phyloP scores from a whole-genome alignment of 2,113 vertebrate species.

The Amphiprion ocellaris region DNA sequence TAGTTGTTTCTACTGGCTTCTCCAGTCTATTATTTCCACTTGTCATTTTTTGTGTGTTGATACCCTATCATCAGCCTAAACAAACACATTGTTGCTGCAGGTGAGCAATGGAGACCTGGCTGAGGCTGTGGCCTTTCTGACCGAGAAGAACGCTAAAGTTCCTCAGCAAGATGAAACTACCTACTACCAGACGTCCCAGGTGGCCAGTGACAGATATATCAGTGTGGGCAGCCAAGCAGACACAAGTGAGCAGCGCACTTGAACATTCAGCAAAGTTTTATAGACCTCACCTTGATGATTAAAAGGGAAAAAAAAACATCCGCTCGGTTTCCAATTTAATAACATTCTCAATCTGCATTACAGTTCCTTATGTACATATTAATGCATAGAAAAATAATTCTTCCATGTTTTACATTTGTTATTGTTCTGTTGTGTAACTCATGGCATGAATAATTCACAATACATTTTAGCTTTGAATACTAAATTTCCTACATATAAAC shows the following conservation, averaged over 20 bases:
- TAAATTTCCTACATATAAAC: no score
- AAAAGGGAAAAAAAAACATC: background rate
- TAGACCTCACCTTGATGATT: background rate
- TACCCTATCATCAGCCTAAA: background rate
- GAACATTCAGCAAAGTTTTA: background rate
- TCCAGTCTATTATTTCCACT: background rate
- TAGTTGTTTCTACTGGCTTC: background rate
- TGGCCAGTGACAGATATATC: conserved; percentile 95
- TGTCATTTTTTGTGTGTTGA: background rate
- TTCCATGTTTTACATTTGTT: no score
- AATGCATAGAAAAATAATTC: background rate
- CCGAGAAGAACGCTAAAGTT: conserved; percentile 94
- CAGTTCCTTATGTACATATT: background rate
- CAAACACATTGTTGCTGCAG: conserved; percentile 70
- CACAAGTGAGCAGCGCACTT: conserved; percentile 87
- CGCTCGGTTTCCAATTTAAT: background rate
- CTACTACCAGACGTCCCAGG: conserved; percentile 95
- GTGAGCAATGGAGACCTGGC: conserved; percentile 97
- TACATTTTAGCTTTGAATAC: background rate
- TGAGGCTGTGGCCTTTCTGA: conserved; percentile 94
- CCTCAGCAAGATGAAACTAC: conserved; percentile 93
- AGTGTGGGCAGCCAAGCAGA: conserved; percentile 98
- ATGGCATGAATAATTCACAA: accelerated
- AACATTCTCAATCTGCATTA: background rate
- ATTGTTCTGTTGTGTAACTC: no score